Conservation (phyloP, 2,113 vertebrate genomes). For the Varanus salvator region DNA sequence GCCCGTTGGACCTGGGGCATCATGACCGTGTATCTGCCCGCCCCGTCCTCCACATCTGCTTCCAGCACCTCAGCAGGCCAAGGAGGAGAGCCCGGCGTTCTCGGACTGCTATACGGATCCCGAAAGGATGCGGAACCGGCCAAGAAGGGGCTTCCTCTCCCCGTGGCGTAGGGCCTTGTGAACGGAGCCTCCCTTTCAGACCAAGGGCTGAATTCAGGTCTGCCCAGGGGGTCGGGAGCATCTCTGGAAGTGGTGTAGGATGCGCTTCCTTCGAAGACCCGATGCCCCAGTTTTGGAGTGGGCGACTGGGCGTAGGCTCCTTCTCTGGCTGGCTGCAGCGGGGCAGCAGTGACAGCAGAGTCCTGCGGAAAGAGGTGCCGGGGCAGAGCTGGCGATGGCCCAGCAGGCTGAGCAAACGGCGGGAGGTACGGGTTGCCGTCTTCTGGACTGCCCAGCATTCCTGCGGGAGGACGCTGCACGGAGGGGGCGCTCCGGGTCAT, state of each 20-base stretch:
- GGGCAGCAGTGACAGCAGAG: constrained; percentile 49
- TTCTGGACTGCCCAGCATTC: background rate
- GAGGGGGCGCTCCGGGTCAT: constrained; percentile 69
- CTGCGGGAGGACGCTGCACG: constrained; percentile 6
- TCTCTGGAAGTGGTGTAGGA: constrained; percentile 37
- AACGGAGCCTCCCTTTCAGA: constrained; percentile 73
- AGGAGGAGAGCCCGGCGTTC: background rate
- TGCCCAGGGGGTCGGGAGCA: background rate
- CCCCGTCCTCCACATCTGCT: constrained; percentile 53
- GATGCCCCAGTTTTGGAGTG: constrained; percentile 46
- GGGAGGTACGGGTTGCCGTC: constrained; percentile 43
- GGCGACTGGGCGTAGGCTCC: constrained; percentile 34
- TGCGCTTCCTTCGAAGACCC: constrained; percentile 33
- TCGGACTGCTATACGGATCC: constrained; percentile 11
- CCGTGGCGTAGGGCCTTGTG: constrained; percentile 68
- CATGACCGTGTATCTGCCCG: constrained; percentile 89
- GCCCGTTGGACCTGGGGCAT: constrained; percentile 87
- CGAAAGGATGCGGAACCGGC: constrained; percentile 32
- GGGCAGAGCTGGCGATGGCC: constrained; percentile 40
- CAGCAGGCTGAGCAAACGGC: constrained; percentile 41
- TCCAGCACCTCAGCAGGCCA: background rate
- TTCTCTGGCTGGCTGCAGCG: constrained; percentile 44
- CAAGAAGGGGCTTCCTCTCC: constrained; percentile 23
- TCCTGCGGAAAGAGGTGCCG: constrained; percentile 39
- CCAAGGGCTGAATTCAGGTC: constrained; percentile 44